Conservation (phyloP, 1,140 invertebrate species). For the Bombyx mori region ASM3026992v2 NC_085124.1:710501-711000, state of each 20-base stretch:
- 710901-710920: slow-evolving; percentile 6
- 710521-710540: slow-evolving; percentile 56
- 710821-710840: slow-evolving; percentile 46
- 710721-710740: slow-evolving; percentile 67
- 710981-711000: background rate
- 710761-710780: slow-evolving; percentile 79
- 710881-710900: slow-evolving; percentile 8
- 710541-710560: slow-evolving; percentile 47
- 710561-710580: slow-evolving; percentile 51
- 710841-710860: slow-evolving; percentile 9
- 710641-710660: slow-evolving; percentile 56
- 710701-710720: slow-evolving; percentile 54
- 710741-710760: slow-evolving; percentile 66
- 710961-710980: background rate
- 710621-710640: slow-evolving; percentile 57
- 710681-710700: slow-evolving; percentile 61
- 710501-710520: slow-evolving; percentile 56
- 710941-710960: background rate
- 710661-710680: slow-evolving; percentile 59
- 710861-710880: slow-evolving; percentile 8
- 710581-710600: slow-evolving; percentile 69
- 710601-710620: slow-evolving; percentile 64
- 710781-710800: slow-evolving; percentile 84
- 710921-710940: background rate
- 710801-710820: slow-evolving; percentile 84